Evolutionary conservation across 2,113 vertebrate species (phyloP), one percentile per base, ranked within the genome.

Genomic region (western clawed frog (Xenopus tropicalis)): DNA sequence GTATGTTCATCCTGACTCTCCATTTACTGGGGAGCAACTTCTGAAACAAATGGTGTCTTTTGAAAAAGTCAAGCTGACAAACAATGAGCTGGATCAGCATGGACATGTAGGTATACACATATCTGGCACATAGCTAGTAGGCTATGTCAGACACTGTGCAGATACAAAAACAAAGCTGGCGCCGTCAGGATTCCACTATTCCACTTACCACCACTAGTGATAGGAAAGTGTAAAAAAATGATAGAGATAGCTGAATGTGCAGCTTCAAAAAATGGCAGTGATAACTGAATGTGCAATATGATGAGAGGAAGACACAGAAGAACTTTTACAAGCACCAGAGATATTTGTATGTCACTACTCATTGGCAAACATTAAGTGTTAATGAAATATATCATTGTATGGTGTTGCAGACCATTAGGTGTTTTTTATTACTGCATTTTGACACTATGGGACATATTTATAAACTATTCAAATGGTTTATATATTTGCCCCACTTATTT

Each of bases 1-100:
- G 71, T 99, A 99, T 1, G 96, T 99, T 9, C 97, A 99, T 74
- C 97, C 97, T 0, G 97, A 99, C 82, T 99, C 96, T 0, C 97
- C 97, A 0, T 99, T 99, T 77, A 98, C 93, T 0, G 97, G 97
- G 0, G 97, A 99, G 83, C 97, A 99, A 83, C 85, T 99, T 21
- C 86, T 97, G 84, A 99, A 99, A 81, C 97, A 99, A 79, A 99
- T 98, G 96, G 96, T 99, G 72, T 99, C 97, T 21, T 99, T 99
- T 1, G 97, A 99, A 86, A 99, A 99, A 85, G 96, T 99, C 80
- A 99, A 99, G 61, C 93, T 99, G 74, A 99, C 97, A 14, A 99
- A 99, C 88, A 99, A 99, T 0, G 97, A 99, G 42, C 89, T 99
- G 88, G 97, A 98, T 79, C 97, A 99, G 58, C 97, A 98, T 0